Base-by-base conservation (phyloP, 2,113 vertebrate genomes). In the Colaptes auratus region DNA sequence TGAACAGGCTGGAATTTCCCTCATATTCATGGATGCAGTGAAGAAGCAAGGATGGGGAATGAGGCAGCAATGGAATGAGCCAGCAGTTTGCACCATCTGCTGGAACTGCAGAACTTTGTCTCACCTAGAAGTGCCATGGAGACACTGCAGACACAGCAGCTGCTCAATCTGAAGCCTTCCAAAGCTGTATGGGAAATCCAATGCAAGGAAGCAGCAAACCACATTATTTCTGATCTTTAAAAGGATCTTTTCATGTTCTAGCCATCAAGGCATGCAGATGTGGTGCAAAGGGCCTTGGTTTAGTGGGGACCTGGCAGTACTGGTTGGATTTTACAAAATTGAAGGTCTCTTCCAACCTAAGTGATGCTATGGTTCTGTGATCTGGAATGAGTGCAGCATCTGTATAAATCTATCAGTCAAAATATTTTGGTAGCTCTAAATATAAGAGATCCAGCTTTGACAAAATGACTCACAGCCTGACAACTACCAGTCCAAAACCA, bases 11-110 rank as follows among this genome's bases (percentile, higher is more conserved):
- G 61, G 25, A 63, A 89, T 11, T 59, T 67, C 44, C 48, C 24
- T 56, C 4, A 0, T 30, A 9, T 17, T 61, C 58, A 2, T 7
- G 15, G 19, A 24, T 10, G 19, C 23, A 28, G 59, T 6, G 36
- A 78, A 92, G 70, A 39, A 46, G 44, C 6, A 55, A 24, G 82
- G 58, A 56, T 7, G 14, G 11, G 18, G 28, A 61, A 53, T 27
- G 66, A 90, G 67, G 61, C 71, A 8, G 24, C 63, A 63, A 9
- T 25, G 24, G 60, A 25, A 36, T 9, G 10, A 36, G 60, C 35
- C 24, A 16, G 61, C 61, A 48, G 20, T 21, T 10, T 48, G 48
- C 48, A 48, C 20, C 48, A 21, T 21, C 48, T 48, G 48, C 48
- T 50, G 48, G 48, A 50, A 50, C 48, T 50, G 48, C 48, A 50